Evolutionary conservation across 2,797 vertebrate species (phyloP), one percentile per base, ranked within the genome.

Genomic region (Takifugu rubripes): DNA sequence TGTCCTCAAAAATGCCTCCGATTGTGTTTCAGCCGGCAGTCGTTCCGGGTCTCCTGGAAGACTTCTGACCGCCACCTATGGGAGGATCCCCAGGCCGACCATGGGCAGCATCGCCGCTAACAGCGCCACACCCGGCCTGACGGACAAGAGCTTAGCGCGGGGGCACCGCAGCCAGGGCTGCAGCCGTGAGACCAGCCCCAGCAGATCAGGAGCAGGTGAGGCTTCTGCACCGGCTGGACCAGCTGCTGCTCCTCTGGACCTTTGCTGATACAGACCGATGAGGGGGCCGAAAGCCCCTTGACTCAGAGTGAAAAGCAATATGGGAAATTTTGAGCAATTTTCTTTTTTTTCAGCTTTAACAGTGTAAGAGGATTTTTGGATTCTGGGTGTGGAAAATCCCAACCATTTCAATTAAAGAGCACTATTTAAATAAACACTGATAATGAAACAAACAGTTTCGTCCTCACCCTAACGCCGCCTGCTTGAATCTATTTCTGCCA

Each of bases 161-260:
- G 95, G 95, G 49, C 95, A 95, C 29, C 93, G 94, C 59, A 98
- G 96, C 81, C 96, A 98, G 52, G 96, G 95, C 51, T 98, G 96
- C 89, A 98, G 96, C 81, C 91, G 96, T 10, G 96, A 98, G 85
- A 96, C 93, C 21, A 98, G 96, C 77, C 96, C 96, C 74, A 93
- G 87, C 88, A 88, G 95, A 70, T 90, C 94, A 14, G 90, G 90
- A 74, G 63, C 91, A 70, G 96, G 95, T 81, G 40, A 71, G 72
- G 24, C 27, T 1, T 9, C 5, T 15, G 24, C 11, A 12, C 47
- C 17, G 21, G 47, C 11, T 25, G 24, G 1, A 25, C 46, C 43
- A 45, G 14, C 3, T 45, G 15, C 27, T 29, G 27, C 27, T 29
- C 27, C 27, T 29, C 27, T 1, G 27, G 3, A 5, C 27, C 27